Conservation (phyloP, 1,140 invertebrate species). For the Popillia japonica region DNA sequence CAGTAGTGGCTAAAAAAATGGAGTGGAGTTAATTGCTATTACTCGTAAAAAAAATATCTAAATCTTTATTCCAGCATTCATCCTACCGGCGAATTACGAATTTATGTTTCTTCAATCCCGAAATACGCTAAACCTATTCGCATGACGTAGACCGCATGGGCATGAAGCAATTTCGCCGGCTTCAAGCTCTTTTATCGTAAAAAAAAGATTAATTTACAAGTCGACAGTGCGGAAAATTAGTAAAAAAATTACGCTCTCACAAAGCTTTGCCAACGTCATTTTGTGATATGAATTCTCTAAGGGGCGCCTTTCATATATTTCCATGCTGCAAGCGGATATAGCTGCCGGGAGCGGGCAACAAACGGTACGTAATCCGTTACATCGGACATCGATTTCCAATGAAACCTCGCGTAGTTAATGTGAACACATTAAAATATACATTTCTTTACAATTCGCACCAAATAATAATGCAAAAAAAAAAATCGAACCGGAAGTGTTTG, state of each 20-base stretch:
- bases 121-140: neutral
- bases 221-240: conserved; percentile 24
- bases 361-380: neutral
- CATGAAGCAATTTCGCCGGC: neutral
- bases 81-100: too few relatives aligned
- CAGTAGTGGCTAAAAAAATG: neutral
- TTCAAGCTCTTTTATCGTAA: conserved; percentile 1
- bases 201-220: conserved; percentile 21
- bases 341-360: neutral
- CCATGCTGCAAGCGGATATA: neutral
- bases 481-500: too few relatives aligned
- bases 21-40: neutral
- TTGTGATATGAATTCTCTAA: neutral
- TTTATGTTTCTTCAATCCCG: neutral
- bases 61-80: too few relatives aligned
- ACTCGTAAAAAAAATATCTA: too few relatives aligned
- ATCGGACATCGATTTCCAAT: neutral
- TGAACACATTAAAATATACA: too few relatives aligned
- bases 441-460: too few relatives aligned
- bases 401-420: neutral
- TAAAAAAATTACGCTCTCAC: conserved; percentile 13
- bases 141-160: neutral
- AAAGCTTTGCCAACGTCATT: conserved; percentile 13
- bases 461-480: too few relatives aligned
- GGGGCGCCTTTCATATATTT: neutral